These are phyloP conservation scores for Leptosomus discolor DNA, from an alignment of 2,113 vertebrate species.

Conservation along the genomic window DNA sequence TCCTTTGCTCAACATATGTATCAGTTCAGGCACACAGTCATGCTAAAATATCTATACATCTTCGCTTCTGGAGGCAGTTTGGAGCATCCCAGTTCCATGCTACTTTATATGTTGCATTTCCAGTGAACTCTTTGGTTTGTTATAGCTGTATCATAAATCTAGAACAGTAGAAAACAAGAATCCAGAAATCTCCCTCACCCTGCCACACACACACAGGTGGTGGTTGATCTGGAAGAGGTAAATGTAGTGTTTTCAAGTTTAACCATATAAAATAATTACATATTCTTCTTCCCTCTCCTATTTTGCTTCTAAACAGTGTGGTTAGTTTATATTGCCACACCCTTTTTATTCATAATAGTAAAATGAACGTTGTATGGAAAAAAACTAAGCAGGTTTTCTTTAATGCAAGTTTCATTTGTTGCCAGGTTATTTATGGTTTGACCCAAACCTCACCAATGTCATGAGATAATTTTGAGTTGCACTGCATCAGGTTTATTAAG, in stretches of 20 bases:
- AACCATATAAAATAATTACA: neutral
- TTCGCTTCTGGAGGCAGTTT: neutral
- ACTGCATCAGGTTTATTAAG: neutral
- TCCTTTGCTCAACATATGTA: neutral
- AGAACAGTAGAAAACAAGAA: neutral
- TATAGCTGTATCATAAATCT: neutral
- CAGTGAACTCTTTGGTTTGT: neutral
- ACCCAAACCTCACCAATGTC: neutral
- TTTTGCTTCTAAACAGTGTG: neutral
- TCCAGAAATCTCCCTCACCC: neutral
- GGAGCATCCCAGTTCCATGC: neutral
- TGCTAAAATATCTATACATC: neutral
- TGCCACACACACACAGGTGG: fast-evolving
- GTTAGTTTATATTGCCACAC: neutral
- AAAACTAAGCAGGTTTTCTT: neutral
- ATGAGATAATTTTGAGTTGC: neutral
- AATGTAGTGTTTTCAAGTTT: neutral
- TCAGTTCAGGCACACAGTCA: neutral
- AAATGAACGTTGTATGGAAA: neutral
- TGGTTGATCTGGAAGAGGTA: neutral
- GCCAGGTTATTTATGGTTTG: neutral
- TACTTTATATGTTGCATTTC: neutral
- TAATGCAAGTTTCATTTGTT: neutral
- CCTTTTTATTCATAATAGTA: neutral
- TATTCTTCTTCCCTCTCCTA: neutral